Evolutionary conservation across 1,140 invertebrate species (phyloP), one percentile per base, ranked within the genome.

Genomic region (Popillia japonica): DNA sequence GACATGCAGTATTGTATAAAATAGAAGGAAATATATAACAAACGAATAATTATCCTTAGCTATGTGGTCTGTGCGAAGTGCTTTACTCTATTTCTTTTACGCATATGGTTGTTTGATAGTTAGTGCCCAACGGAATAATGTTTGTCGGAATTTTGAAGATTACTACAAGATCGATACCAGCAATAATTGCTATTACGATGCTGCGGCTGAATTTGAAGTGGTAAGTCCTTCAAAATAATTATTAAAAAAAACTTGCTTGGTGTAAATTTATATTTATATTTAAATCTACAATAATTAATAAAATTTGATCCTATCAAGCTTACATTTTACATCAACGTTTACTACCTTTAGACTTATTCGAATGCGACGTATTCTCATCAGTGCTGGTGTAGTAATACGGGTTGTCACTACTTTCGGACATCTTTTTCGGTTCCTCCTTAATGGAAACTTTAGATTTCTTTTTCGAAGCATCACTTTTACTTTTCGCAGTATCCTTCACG

Each of bases 131-230:
- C 78, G 80, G 55, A 86, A 86, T 78, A 86, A 86, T 82, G 85
- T 86, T 23, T 86, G 85, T 80, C 81, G 82, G 42, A 84, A 79
- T 14, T 82, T 82, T n/a, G 75, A 81, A 41, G 85, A 86, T 81
- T 86, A 86, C 80, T 81, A 83, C 44, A 84, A 78, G 17, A 84
- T 85, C 78, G 75, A 80, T 14, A 83, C 80, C 14, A 86, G 85
- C 78, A 77, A 79, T 0, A 86, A 86, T 77, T 86, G 85, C 74
- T 85, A 84, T 83, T 86, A 83, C 79, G 81, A 85, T 79, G 82
- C 82, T 78, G 83, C 83, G 10, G 85, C 83, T 0, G 82, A 84
- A 55, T 73, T 78, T 7, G 81, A 81, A 77, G 83, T 85, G 81
- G 84, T 86, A 83, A 82, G 84, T 82, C 6, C 64, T 68, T 3